Evolutionary conservation across 1,140 invertebrate species (phyloP), one percentile per base, ranked within the genome.

Genomic region (Pteromalus puparum): DNA sequence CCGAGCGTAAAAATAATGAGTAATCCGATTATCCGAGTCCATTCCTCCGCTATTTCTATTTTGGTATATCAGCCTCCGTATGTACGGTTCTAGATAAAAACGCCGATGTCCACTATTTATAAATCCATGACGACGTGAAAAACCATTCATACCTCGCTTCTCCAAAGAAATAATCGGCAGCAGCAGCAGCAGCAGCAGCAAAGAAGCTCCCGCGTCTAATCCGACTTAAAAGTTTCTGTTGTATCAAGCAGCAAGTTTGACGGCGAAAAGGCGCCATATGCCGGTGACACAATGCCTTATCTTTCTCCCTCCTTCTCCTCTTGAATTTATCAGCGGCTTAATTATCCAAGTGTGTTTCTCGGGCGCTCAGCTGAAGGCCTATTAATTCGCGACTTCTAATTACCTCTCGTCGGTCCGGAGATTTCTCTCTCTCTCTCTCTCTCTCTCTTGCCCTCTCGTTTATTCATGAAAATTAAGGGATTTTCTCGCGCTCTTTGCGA

Each of bases 261-360:
- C 18, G 83, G 85, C 80, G 83, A 79, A 85, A 86, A 85, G 84
- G 80, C 82, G 84, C 84, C 87, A 82, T 68, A 84, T 86, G 81
- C 78, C 81, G 85, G 72, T 75, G 85, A 81, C 77, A 18, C 15
- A 70, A 30, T 77, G 85, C 78, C 72, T 48, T 65, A 28, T 82
- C 81, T 82, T 77, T 86, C 84, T 84, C 67, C 75, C 15, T 10
- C 38, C 24, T 15, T 5, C 4, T 21, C 61, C 82, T 86, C 82
- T 67, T 83, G 87, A 90, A 90, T 91, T 91, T 87, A 88, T 88
- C 86, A 90, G 87, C 88, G 83, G 87, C 88, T 90, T 90, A 89
- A 91, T 90, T 89, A 88, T 86, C 82, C 81, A 87, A 87, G 83
- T 87, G 83, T 87, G 78, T 87, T 53, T 76, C 73, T 26, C 81